phyloP scores from a whole-genome alignment of 2,797 vertebrate species.

The Malacoctenus gilli region DNA sequence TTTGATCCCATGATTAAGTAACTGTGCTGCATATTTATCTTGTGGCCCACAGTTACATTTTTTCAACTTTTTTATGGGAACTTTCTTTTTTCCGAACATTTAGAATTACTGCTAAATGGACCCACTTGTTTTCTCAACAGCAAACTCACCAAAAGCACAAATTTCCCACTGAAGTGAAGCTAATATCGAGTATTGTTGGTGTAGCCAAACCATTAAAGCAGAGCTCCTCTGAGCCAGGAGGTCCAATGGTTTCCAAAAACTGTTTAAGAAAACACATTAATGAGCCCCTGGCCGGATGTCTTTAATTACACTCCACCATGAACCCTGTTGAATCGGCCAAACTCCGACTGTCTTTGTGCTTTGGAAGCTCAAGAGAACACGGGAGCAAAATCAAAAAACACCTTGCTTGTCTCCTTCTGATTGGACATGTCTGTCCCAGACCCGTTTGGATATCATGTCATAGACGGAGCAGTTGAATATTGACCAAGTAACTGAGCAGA shows the following conservation, averaged over 20 bases:
- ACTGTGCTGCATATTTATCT: neutral
- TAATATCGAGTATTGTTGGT: slow-evolving; percentile 4
- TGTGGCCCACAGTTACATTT: neutral
- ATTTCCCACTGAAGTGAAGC: neutral
- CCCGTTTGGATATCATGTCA: too few species aligned
- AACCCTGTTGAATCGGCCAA: slow-evolving; percentile 6
- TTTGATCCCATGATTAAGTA: neutral
- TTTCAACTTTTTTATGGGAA: neutral
- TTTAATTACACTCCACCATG: slow-evolving; percentile 10
- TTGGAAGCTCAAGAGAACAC: neutral
- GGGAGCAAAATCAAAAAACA: slow-evolving; percentile 4
- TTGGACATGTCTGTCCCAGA: too few species aligned
- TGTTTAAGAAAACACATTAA: slow-evolving; percentile 9
- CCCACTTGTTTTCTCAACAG: too few species aligned
- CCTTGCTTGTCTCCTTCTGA: neutral
- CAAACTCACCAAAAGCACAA: neutral
- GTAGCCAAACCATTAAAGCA: neutral
- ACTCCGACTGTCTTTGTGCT: neutral
- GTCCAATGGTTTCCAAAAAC: slow-evolving; percentile 6
- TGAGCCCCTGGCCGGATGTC: slow-evolving; percentile 5
- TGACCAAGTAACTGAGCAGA: neutral
- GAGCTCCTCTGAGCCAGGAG: slow-evolving; percentile 10
- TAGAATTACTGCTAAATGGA: too few species aligned
- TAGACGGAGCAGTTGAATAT: too few species aligned
- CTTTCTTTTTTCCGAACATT: too few species aligned